Evolutionary conservation across 2,797 vertebrate species (phyloP), one percentile per base, ranked within the genome.

Genomic region (Sphenopsis melanotis): DNA sequence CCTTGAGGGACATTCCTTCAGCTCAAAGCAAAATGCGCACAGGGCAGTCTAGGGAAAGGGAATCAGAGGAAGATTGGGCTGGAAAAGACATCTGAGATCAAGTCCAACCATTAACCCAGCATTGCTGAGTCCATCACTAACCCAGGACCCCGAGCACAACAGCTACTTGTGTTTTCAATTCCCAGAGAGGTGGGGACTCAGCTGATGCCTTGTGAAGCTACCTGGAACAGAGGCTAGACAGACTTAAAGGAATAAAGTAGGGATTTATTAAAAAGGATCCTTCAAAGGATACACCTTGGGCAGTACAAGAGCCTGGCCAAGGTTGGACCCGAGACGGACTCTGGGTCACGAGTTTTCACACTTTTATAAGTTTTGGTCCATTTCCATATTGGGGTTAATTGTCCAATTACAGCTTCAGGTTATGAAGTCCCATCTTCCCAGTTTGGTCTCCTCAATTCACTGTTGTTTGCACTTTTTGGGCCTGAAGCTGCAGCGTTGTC

Each of bases 111-210:
- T 16, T 9, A 50, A 36, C 16, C 13, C 61, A 44, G 30, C 5
- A 15, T 5, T 60, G 47, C 55, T 22, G 32, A 46, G 37, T 18
- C 42, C 44, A 41, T 49, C 49, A 22, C 10, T n/a, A 12, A 69
- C 36, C 22, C 60, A 21, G 0, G 1, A 24, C 18, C n/a, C 32
- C 20, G 15, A 3, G 26, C 7, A n/a, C 6, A 22, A 30, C 14
- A n/a, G 22, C 14, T 8, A 1, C 0, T 0, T 5, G 34, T 17
- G 12, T 13, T 50, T 44, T 39, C 23, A 64, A 26, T 12, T 23
- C 12, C 34, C 47, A 13, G 20, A 20, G 71, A 36, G 44, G 1
- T 16, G 15, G n/a, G 17, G 15, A 27, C 71, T 19, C 57, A 21
- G 1, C 27, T 39, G 59, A 11, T 60, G 12, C 37, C 27, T 39